These are phyloP conservation scores for Agapostemon virescens DNA, from an alignment of 2,888 invertebrate genomes.

Conservation along the genomic window DNA sequence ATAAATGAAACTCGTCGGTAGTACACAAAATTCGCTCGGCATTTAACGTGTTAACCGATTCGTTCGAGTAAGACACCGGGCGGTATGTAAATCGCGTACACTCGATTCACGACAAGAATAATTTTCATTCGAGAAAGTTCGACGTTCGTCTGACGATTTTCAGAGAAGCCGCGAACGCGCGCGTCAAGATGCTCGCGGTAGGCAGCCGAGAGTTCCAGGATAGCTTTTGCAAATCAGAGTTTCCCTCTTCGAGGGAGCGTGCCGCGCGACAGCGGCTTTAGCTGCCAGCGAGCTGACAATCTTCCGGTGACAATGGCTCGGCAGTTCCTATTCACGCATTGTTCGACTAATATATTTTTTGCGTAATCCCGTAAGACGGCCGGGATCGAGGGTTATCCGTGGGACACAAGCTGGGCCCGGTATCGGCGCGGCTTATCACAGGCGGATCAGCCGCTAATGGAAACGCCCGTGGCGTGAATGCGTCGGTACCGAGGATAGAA, in stretches of 20 bases:
- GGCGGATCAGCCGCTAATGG: conserved; percentile 74
- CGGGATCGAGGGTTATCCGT: conserved; percentile 19
- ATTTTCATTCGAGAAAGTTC: neutral
- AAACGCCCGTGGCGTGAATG: conserved; percentile 65
- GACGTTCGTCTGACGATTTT: neutral
- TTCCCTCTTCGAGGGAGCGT: neutral
- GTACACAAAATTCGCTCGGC: too few relatives aligned
- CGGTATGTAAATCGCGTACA: too few relatives aligned
- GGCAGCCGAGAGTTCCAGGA: neutral
- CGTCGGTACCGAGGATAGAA: conserved; percentile 62
- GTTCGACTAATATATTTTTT: conserved; percentile 70
- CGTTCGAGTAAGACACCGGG: too few relatives aligned
- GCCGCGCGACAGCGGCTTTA: neutral
- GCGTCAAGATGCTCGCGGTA: neutral
- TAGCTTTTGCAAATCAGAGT: conserved; percentile 23
- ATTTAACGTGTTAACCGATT: too few relatives aligned
- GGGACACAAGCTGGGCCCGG: conserved; percentile 37
- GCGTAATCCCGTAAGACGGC: conserved; percentile 65
- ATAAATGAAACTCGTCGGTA: too few relatives aligned
- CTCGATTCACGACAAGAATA: too few relatives aligned
- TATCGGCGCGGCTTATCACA: conserved; percentile 75
- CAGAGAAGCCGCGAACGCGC: neutral
- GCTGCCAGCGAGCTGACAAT: neutral
- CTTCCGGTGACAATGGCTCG: conserved; percentile 7
- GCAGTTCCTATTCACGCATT: conserved; percentile 42